A percentile compares a stretch with the other conserved stretches of the same genome.
Evolutionary conservation across 2,888 invertebrate genomes (phyloP).

Genomic region (Eucera pruinosa): DNA sequence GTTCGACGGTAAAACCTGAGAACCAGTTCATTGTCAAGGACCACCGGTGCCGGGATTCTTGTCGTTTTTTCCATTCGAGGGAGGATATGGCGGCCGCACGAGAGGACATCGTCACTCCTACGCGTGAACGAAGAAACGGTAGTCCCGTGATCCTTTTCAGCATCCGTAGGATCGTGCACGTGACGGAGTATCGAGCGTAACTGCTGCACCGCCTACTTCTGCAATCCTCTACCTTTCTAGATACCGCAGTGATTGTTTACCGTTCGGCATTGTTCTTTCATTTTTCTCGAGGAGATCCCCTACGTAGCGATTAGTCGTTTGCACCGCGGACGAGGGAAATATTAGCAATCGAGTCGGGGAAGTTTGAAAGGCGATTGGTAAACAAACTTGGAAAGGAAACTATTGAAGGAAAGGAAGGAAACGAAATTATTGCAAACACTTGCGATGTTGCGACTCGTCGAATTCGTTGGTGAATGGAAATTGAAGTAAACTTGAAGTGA

Average conservation of each 20-base stretch:
- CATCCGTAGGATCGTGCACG: slow-evolving; percentile 42
- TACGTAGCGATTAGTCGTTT: slow-evolving; percentile 41
- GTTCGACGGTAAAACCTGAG: slow-evolving; percentile 48
- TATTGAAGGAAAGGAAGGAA: background rate
- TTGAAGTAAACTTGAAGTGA: no score
- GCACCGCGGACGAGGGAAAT: background rate
- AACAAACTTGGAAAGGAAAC: no score
- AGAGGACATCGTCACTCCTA: slow-evolving; percentile 60
- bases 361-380: background rate
- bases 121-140: slow-evolving; percentile 62
- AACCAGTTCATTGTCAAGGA: slow-evolving; percentile 74
- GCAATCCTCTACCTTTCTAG: slow-evolving; percentile 44
- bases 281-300: slow-evolving; percentile 43
- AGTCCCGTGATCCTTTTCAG: slow-evolving; percentile 63
- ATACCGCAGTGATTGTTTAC: slow-evolving; percentile 59
- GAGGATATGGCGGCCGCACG: background rate
- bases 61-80: slow-evolving; percentile 40
- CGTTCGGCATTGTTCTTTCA: slow-evolving; percentile 59
- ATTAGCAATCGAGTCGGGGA: background rate
- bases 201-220: slow-evolving; percentile 54
- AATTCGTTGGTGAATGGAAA: no score
- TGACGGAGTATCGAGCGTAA: slow-evolving; percentile 55
- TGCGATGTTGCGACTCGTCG: no score
- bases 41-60: slow-evolving; percentile 47
- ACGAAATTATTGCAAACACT: no score